Conservation (phyloP, 2,797 vertebrate genomes). For the Myotis daubentonii region DNA sequence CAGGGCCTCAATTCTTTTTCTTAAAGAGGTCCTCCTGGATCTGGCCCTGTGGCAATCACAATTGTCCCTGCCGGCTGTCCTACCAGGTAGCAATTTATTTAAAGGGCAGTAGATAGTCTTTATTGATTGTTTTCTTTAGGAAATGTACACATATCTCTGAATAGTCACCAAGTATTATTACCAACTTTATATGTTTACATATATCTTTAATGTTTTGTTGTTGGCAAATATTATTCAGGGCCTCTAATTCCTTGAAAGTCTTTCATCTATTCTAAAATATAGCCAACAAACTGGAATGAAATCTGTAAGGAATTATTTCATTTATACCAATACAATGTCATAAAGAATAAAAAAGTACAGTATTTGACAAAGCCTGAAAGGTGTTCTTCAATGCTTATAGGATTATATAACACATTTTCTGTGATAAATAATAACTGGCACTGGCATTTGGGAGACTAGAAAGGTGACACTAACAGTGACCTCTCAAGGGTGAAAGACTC, state of each 20-base stretch:
- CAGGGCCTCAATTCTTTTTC: background rate
- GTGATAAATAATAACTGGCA: background rate
- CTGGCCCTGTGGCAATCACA: background rate
- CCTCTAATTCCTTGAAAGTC: background rate
- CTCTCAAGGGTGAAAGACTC: background rate
- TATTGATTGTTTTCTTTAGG: background rate
- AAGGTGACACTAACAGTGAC: background rate
- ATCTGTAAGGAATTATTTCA: background rate
- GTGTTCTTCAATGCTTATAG: background rate
- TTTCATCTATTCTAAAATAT: slow-evolving; percentile 7
- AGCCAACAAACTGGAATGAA: slow-evolving; percentile 1
- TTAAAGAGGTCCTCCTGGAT: background rate
- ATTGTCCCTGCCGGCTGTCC: background rate
- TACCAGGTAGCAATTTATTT: slow-evolving; percentile 26
- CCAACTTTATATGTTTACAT: background rate
- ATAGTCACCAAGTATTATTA: background rate
- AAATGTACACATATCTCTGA: slow-evolving; percentile 22
- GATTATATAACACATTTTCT: background rate
- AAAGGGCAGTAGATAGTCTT: background rate
- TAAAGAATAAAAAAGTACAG: background rate
- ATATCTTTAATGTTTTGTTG: background rate
- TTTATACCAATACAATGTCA: slow-evolving; percentile 14
- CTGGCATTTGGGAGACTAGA: background rate
- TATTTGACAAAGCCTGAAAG: background rate
- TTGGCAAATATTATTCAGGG: background rate